These are phyloP conservation scores for Notodonta ziczac DNA, from an alignment of 2,888 invertebrate species.

Conservation along the genomic window DNA sequence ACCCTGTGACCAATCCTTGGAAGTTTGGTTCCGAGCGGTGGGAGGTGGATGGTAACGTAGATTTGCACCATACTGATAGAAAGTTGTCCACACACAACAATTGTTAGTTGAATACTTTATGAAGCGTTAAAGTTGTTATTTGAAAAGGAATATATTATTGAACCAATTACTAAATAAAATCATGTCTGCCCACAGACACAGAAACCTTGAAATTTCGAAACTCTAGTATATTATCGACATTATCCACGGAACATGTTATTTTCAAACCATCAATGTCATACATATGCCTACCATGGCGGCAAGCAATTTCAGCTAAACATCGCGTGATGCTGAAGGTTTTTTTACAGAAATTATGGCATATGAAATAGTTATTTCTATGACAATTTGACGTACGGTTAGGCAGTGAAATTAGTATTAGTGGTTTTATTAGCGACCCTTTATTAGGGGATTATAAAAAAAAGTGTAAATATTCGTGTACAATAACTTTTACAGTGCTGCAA, in stretches of 20 bases:
- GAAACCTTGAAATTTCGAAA: not conserved
- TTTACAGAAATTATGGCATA: conserved; percentile 23
- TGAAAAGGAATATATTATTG: no score
- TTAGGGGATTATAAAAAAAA: conserved; percentile 7
- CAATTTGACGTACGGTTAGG: conserved; percentile 14
- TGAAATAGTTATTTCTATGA: conserved; percentile 15
- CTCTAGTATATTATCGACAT: not conserved
- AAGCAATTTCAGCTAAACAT: conserved; percentile 18
- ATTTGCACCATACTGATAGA: no score
- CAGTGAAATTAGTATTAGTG: conserved; percentile 22
- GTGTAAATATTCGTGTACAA: no score
- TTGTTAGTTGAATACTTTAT: no score
- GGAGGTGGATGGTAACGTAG: no score
- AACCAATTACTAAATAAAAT: not conserved
- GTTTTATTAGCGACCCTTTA: conserved; percentile 7
- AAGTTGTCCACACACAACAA: no score
- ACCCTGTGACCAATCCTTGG: no score
- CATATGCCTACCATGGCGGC: not conserved
- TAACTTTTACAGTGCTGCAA: no score
- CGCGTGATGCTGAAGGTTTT: conserved; percentile 19
- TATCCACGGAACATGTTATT: not conserved
- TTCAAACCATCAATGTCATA: not conserved
- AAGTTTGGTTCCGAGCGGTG: no score
- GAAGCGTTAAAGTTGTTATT: no score
- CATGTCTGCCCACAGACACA: not conserved